Base-by-base conservation (phyloP, 2,888 invertebrate species). In the Zaprionus bogoriensis region DNA sequence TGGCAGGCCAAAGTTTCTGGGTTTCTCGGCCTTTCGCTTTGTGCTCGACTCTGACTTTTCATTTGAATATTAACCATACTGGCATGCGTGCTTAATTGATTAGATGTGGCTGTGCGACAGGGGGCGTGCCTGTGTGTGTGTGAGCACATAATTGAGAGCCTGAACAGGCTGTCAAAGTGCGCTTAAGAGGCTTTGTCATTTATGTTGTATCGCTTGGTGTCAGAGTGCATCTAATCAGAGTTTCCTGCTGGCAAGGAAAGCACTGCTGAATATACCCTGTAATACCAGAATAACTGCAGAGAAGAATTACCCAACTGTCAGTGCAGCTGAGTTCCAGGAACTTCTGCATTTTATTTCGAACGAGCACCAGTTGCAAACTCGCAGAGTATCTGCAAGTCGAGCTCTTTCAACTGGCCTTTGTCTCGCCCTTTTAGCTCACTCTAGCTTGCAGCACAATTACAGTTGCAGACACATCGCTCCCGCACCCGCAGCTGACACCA, bases 141-240 rank as follows among this genome's bases (percentile, higher is more conserved):
- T 22, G 20, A 22, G 12, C 22, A 39, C 22, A 28, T 54, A 54
- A 58, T 9, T 47, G 36, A 30, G 30, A 38, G 17, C 20, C 10
- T 59, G 25, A 51, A 9, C n/a, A 17, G 36, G 4, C 25, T 30
- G 46, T 50, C 36, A 5, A 30, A 30, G 36, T 41, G 42, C 17
- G 17, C 25, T 53, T 45, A 30, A 41, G 46, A 60, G 45, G 41
- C 39, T 46, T n/a, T 45, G 48, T 32, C 52, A 57, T 38, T 48
- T 32, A 54, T 46, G 32, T 39, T 23, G 42, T 45, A 45, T 12
- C 10, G 25, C 9, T 32, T 41, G 36, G 28, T 53, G 60, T 51
- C 48, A 51, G 27, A 38, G 47, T 28, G 38, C 5, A 36, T 50
- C 62, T 73, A 76, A 75, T 73, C 67, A 66, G 36, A 30, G 38